These are phyloP conservation scores for Harpagoxenus sublaevis DNA, from an alignment of 2,888 invertebrate species.

Conservation along the genomic window DNA sequence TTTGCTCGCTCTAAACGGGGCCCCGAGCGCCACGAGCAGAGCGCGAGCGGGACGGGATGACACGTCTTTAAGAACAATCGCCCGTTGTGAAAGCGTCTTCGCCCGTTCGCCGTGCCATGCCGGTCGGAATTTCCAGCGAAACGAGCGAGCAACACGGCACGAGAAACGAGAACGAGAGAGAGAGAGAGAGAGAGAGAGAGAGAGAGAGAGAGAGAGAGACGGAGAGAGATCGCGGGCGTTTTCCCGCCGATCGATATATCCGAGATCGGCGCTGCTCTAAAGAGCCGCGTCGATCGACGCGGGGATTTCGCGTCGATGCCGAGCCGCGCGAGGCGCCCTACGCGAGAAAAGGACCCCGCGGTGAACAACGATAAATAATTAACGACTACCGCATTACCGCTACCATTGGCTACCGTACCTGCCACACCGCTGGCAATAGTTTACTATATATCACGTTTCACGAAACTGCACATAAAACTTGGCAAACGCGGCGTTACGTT, in stretches of 20 bases:
- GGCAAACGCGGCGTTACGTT: neutral
- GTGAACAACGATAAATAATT: slow-evolving; percentile 27
- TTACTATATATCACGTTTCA: neutral
- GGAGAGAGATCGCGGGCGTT: slow-evolving; percentile 60
- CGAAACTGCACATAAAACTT: neutral
- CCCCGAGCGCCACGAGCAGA: slow-evolving; percentile 52
- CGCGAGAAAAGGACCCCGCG: neutral
- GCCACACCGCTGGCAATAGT: neutral
- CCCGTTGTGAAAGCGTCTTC: slow-evolving; percentile 78
- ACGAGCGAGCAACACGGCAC: slow-evolving; percentile 42
- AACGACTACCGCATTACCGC: neutral
- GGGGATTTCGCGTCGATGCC: slow-evolving; percentile 5
- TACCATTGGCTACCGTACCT: neutral
- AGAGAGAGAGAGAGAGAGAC: slow-evolving; percentile 3
- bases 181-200: slow-evolving; percentile 38
- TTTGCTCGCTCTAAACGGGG: slow-evolving; percentile 61
- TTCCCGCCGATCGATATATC: slow-evolving; percentile 38
- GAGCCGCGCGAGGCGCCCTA: neutral
- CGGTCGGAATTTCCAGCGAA: slow-evolving; percentile 66
- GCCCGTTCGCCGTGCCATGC: slow-evolving; percentile 39
- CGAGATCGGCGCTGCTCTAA: neutral
- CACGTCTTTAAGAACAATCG: slow-evolving; percentile 79
- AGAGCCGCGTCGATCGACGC: slow-evolving; percentile 21
- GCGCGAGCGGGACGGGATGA: slow-evolving; percentile 71
- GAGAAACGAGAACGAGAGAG: neutral